phyloP scores from a whole-genome alignment of 2,797 vertebrate species.

The Arremon brunneinucha region DNA sequence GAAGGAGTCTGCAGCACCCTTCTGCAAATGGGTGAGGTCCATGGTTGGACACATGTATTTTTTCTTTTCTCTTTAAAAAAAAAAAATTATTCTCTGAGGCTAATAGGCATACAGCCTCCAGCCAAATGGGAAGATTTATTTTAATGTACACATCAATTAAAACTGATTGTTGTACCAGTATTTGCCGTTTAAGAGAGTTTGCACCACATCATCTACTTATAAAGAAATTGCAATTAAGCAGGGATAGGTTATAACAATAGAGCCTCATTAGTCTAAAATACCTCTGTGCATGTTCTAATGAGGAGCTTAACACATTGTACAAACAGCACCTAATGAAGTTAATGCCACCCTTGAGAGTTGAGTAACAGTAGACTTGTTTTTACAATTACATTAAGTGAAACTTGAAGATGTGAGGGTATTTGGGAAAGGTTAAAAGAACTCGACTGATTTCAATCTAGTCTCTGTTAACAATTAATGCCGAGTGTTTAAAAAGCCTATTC shows the following conservation, averaged over 20 bases:
- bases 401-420: conserved; percentile 28
- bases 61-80: neutral
- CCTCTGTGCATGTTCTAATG: neutral
- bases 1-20: neutral
- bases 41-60: fast-evolving
- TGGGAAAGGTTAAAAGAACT: conserved; percentile 26
- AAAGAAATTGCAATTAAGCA: neutral
- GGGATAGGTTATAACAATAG: neutral
- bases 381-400: conserved; percentile 43
- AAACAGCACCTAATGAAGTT: conserved; percentile 38
- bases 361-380: conserved; percentile 1
- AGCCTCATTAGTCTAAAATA: conserved; percentile 24
- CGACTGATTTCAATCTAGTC: neutral
- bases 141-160: neutral
- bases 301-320: conserved; percentile 28
- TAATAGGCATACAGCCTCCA: neutral
- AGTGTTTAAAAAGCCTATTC: neutral
- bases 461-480: conserved; percentile 15
- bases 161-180: neutral
- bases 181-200: neutral
- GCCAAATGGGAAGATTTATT: neutral
- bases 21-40: neutral
- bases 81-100: neutral
- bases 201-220: neutral
- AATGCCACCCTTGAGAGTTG: neutral